These are phyloP conservation scores for Monochamus saltuarius DNA, from an alignment of 1,140 invertebrate genomes.

Conservation along the genomic window DNA sequence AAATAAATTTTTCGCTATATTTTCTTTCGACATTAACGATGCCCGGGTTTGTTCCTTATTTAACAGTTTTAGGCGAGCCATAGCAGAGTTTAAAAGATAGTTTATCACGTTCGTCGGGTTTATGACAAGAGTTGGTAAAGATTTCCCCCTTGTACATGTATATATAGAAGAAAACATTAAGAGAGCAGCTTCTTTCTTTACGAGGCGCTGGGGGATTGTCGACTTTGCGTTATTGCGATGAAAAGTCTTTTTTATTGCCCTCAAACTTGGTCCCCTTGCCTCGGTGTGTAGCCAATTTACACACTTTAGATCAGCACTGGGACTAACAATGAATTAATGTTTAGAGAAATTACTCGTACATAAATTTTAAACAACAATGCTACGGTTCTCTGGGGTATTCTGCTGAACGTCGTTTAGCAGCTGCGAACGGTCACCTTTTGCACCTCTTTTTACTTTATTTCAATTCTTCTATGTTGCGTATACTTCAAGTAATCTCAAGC, in stretches of 20 bases:
- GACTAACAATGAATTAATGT: conserved; percentile 3
- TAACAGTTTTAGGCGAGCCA: too few relatives aligned
- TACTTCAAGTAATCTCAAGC: too few relatives aligned
- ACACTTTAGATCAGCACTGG: conserved; percentile 16
- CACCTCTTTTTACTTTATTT: too few relatives aligned
- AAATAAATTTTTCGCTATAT: too few relatives aligned
- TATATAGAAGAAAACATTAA: conserved; percentile 16
- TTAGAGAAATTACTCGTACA: neutral
- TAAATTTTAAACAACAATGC: too few relatives aligned
- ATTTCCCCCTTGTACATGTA: conserved; percentile 3
- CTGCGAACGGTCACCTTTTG: too few relatives aligned
- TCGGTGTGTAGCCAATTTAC: conserved; percentile 21
- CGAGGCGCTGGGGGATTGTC: conserved; percentile 14
- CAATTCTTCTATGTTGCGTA: too few relatives aligned
- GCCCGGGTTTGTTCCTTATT: too few relatives aligned
- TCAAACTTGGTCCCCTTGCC: conserved; percentile 17
- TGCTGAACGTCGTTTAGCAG: too few relatives aligned
- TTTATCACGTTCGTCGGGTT: neutral
- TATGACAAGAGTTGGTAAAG: neutral
- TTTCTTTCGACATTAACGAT: too few relatives aligned
- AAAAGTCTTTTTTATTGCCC: conserved; percentile 21
- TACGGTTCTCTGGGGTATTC: too few relatives aligned
- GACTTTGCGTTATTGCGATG: conserved; percentile 18
- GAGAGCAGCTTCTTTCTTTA: conserved; percentile 16
- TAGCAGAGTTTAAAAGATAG: too few relatives aligned